These are phyloP conservation scores for Athalia rosae DNA, from an alignment of 2,888 invertebrate genomes.

Conservation along the genomic window DNA sequence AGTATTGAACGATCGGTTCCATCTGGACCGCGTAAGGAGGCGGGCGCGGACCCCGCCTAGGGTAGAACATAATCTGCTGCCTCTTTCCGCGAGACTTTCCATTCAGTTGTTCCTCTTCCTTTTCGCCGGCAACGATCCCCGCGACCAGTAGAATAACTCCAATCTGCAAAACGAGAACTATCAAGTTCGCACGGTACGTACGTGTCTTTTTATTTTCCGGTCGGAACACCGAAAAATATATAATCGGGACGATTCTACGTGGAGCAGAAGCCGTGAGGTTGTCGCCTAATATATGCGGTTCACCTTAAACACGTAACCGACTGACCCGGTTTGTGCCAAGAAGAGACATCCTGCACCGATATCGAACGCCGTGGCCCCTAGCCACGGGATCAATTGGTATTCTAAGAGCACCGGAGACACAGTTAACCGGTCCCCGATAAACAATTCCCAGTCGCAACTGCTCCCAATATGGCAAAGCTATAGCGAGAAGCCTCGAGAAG, in stretches of 20 bases:
- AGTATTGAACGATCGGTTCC: constrained; percentile 87
- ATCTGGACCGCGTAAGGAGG: constrained; percentile 87
- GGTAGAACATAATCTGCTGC: constrained; percentile 64
- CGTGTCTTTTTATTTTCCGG: neutral
- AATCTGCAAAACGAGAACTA: constrained; percentile 44
- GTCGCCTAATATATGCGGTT: constrained; percentile 47
- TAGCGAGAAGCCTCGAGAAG: constrained; percentile 12
- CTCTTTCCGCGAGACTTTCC: constrained; percentile 65
- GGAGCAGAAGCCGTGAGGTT: neutral
- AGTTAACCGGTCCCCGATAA: constrained; percentile 63
- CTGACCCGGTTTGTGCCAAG: constrained; percentile 67
- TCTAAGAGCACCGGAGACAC: constrained; percentile 60
- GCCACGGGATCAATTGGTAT: constrained; percentile 64
- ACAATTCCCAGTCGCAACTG: constrained; percentile 59
- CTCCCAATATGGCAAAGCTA: constrained; percentile 52
- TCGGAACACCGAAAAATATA: neutral
- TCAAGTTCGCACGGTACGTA: neutral
- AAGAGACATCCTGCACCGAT: constrained; percentile 61
- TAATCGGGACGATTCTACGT: neutral
- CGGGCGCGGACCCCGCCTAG: constrained; percentile 68
- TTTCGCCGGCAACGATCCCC: constrained; percentile 51
- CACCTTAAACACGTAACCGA: constrained; percentile 60
- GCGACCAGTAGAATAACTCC: constrained; percentile 53
- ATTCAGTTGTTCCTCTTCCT: constrained; percentile 57
- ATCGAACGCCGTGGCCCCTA: constrained; percentile 52